These are phyloP conservation scores for Kuschelorhynchus macadamiae DNA, from an alignment of 2,888 invertebrate genomes.

Conservation along the genomic window DNA sequence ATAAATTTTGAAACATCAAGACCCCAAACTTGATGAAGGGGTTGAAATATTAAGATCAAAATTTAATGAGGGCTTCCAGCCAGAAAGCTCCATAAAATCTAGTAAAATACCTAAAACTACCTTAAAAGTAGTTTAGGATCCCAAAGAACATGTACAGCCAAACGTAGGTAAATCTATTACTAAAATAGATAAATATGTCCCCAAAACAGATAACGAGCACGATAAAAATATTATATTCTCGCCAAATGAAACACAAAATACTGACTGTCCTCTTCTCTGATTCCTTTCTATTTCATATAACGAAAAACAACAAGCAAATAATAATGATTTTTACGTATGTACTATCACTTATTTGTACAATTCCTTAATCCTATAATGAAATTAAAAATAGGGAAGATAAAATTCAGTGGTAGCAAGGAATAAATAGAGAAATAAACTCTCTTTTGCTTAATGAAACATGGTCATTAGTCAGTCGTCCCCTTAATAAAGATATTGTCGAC, in stretches of 20 bases:
- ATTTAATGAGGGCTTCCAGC: not conserved
- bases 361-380: constrained; percentile 14
- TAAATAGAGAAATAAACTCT: constrained; percentile 12
- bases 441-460: too few species aligned
- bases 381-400: constrained; percentile 8
- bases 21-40: not conserved
- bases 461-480: too few species aligned
- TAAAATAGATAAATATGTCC: not conserved
- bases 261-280: not conserved
- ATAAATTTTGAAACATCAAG: constrained; percentile 21
- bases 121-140: not conserved
- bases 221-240: not conserved
- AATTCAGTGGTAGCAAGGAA: constrained; percentile 4
- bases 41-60: not conserved
- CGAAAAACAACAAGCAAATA: not conserved
- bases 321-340: constrained; percentile 20
- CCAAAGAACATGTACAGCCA: not conserved
- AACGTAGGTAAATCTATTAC: not conserved
- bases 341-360: not conserved
- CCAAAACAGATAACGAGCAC: constrained; percentile 5
- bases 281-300: constrained; percentile 23
- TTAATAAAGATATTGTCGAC: too few species aligned
- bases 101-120: constrained; percentile 9
- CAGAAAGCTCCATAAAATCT: constrained; percentile 1
- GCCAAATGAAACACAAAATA: not conserved